Conservation (phyloP, 2,797 vertebrate species). For the Eulemur albifrons region DNA sequence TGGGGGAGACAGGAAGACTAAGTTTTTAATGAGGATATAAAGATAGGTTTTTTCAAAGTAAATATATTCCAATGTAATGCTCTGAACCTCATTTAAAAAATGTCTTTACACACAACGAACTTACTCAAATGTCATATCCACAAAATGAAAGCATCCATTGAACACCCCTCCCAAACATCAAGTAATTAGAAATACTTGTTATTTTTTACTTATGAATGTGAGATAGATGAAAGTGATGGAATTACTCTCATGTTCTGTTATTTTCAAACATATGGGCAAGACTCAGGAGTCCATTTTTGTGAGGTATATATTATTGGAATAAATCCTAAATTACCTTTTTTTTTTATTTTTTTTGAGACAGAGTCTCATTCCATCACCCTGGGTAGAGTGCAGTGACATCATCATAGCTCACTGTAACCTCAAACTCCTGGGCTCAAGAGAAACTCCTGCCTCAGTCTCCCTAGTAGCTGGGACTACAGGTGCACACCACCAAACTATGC, state of each 20-base stretch:
- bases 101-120: background rate
- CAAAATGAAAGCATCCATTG: background rate
- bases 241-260: background rate
- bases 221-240: background rate
- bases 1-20: background rate
- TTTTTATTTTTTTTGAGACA: no score
- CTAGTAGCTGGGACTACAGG: no score
- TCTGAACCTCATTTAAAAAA: background rate
- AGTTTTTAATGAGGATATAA: background rate
- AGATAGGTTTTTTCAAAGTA: background rate
- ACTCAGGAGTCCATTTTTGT: background rate
- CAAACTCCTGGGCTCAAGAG: no score
- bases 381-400: no score
- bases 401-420: no score
- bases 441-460: no score
- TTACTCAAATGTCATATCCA: background rate
- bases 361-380: no score
- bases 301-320: background rate
- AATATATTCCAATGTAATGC: background rate
- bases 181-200: conserved; percentile 32
- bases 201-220: background rate
- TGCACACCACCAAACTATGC: no score
- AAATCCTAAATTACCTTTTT: background rate
- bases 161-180: background rate
- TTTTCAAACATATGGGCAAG: background rate